phyloP scores from a whole-genome alignment of 2,888 invertebrate species.

The Yponomeuta sedellus region DNA sequence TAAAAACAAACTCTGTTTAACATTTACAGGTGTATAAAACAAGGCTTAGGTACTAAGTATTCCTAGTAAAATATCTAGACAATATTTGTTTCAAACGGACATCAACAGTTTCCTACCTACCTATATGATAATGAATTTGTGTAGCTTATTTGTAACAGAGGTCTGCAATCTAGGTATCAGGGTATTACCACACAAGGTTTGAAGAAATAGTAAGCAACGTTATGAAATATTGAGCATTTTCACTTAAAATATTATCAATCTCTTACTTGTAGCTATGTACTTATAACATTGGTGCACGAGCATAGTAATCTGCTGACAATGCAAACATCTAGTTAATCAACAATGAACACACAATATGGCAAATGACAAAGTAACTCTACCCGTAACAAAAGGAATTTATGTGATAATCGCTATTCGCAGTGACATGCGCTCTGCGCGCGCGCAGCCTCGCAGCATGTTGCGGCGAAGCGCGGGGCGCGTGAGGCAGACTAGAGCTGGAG shows the following conservation, averaged over 20 bases:
- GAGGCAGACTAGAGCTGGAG: slow-evolving; percentile 61
- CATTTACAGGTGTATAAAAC: not conserved
- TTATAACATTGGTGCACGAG: slow-evolving; percentile 61
- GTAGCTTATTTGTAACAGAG: not conserved
- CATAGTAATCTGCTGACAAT: slow-evolving; percentile 43
- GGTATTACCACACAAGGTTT: slow-evolving; percentile 39
- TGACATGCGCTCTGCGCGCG: slow-evolving; percentile 45
- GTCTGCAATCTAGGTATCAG: slow-evolving; percentile 31
- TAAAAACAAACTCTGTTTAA: not conserved
- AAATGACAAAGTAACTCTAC: slow-evolving; percentile 59
- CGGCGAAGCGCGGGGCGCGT: not conserved
- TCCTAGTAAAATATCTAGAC: not conserved
- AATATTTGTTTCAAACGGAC: not conserved
- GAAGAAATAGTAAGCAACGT: slow-evolving; percentile 2
- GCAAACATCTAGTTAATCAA: slow-evolving; percentile 43
- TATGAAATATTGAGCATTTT: slow-evolving; percentile 60
- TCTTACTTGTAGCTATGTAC: slow-evolving; percentile 21
- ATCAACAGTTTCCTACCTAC: not conserved
- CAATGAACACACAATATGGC: slow-evolving; percentile 65
- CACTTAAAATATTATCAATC: slow-evolving; percentile 52
- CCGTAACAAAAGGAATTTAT: slow-evolving; percentile 53
- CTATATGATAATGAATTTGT: not conserved
- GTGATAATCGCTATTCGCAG: slow-evolving; percentile 53
- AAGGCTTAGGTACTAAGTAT: not conserved
- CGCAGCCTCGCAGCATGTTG: slow-evolving; percentile 28